These are phyloP conservation scores for Philotrypesis tridentata DNA, from an alignment of 1,140 invertebrate genomes.

Conservation along the genomic window DNA sequence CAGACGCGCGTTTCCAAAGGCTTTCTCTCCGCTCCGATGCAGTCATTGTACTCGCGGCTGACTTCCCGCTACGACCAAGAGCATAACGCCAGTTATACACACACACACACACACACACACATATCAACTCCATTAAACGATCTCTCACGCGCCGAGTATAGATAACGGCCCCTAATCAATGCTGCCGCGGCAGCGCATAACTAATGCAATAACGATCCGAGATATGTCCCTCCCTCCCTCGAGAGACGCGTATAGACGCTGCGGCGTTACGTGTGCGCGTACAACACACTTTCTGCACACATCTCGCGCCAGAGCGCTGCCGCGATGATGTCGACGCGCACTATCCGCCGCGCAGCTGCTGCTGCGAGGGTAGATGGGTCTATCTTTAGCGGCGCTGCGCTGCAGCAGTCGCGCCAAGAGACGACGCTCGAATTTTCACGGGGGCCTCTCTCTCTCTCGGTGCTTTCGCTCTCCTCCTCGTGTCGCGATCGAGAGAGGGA, in stretches of 20 bases:
- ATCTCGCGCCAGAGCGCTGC: too few relatives aligned
- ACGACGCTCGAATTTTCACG: not conserved
- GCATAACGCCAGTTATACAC: too few relatives aligned
- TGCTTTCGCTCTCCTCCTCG: too few relatives aligned
- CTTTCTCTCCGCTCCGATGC: not conserved
- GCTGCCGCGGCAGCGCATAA: not conserved
- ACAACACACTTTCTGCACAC: not conserved
- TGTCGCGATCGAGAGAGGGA: not conserved
- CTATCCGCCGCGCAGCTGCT: not conserved
- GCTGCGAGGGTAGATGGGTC: not conserved
- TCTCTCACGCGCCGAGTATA: too few relatives aligned
- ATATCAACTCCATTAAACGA: too few relatives aligned
- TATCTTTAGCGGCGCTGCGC: not conserved
- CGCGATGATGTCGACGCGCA: too few relatives aligned
- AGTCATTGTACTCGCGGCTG: not conserved
- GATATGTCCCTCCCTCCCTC: not conserved
- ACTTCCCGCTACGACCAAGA: not conserved
- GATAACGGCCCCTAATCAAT: not conserved
- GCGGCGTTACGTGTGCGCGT: not conserved
- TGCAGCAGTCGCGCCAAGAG: not conserved
- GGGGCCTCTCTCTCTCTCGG: too few relatives aligned
- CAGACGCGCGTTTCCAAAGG: not conserved
- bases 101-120: too few relatives aligned
- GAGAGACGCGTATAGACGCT: too few relatives aligned
- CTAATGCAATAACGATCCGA: not conserved